Evolutionary conservation across 1,140 invertebrate genomes (phyloP).

Genomic region (Hetaerina americana): DNA sequence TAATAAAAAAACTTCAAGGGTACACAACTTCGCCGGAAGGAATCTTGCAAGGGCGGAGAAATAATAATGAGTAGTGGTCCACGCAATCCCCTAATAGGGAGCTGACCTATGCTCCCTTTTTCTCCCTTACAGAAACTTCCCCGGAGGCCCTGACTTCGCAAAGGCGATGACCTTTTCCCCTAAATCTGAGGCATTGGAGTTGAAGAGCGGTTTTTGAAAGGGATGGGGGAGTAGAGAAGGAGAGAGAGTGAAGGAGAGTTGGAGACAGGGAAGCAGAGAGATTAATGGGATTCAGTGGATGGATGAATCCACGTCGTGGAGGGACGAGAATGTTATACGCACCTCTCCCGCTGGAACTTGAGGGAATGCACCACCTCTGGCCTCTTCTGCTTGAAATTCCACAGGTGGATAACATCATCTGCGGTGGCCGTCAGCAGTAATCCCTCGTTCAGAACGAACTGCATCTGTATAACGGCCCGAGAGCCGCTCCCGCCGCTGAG

Average conservation of each 20-base stretch:
- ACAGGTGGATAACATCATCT: constrained; percentile 90
- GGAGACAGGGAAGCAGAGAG: not conserved
- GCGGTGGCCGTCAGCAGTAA: constrained; percentile 85
- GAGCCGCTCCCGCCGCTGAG: not conserved
- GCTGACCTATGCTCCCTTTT: too few species aligned
- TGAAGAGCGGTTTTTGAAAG: too few species aligned
- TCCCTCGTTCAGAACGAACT: constrained; percentile 94
- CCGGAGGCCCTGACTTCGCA: too few species aligned
- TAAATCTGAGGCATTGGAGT: too few species aligned
- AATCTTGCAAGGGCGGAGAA: too few species aligned
- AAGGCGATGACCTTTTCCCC: too few species aligned
- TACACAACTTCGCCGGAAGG: too few species aligned
- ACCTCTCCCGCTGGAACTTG: constrained; percentile 95
- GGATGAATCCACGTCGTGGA: not conserved
- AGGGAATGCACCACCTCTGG: constrained; percentile 90
- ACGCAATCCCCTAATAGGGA: too few species aligned
- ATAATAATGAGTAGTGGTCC: too few species aligned
- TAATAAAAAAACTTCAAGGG: too few species aligned
- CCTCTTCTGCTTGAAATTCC: constrained; percentile 92
- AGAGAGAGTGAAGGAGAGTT: not conserved
- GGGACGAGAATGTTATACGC: constrained; percentile 22
- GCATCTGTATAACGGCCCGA: constrained; percentile 68
- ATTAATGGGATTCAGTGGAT: not conserved
- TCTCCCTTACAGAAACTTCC: too few species aligned
- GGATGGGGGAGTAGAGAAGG: not conserved